Percentiles rank a stretch among this genome's conserved stretches.
phyloP scores from a whole-genome alignment of 2,797 vertebrate genomes.

The Florisuga fusca region DNA sequence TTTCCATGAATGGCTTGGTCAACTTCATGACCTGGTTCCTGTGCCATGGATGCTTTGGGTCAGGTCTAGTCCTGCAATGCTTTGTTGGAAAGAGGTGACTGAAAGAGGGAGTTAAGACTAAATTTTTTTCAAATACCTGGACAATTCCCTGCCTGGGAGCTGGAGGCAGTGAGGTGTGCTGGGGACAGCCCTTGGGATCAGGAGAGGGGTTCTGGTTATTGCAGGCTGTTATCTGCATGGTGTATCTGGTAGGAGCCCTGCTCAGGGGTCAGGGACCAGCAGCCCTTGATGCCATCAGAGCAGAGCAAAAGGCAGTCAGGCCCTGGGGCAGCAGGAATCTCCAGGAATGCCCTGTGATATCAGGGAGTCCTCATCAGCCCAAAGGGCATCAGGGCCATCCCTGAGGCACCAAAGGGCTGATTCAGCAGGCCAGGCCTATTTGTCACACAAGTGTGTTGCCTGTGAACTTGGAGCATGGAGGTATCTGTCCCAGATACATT shows the following conservation, averaged over 20 bases:
- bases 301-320: not conserved
- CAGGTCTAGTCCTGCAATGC: not conserved
- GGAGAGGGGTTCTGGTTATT: not conserved
- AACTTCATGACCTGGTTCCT: not conserved
- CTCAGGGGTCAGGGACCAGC: not conserved
- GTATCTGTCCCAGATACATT: not conserved
- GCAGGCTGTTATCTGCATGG: accelerated
- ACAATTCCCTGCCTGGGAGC: not conserved
- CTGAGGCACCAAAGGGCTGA: not conserved
- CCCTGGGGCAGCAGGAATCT: not conserved
- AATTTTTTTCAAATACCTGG: accelerated
- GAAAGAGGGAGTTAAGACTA: not conserved
- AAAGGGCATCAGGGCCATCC: accelerated
- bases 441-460: not conserved
- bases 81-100: not conserved
- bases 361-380: not conserved
- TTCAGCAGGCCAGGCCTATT: not conserved
- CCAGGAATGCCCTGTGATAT: not conserved
- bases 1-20: not conserved
- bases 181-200: not conserved
- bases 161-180: not conserved
- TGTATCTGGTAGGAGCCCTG: not conserved
- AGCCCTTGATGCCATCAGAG: not conserved
- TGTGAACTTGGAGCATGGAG: not conserved
- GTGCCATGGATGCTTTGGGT: not conserved